Evolutionary conservation across 2,113 vertebrate species (phyloP).

Genomic region (Chloroceryle aenea): DNA sequence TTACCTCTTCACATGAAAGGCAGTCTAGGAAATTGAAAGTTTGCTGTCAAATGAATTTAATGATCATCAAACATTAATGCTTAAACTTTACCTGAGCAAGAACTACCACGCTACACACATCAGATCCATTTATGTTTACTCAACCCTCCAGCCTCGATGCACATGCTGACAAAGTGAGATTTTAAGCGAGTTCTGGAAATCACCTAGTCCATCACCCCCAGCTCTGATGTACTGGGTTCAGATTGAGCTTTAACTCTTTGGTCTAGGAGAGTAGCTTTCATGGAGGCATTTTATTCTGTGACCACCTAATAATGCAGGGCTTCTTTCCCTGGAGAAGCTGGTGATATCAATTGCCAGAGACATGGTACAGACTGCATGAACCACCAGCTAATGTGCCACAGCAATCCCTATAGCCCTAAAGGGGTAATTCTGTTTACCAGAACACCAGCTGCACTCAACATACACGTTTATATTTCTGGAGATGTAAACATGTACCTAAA

Average conservation of each 20-base stretch:
- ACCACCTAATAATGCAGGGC: background rate
- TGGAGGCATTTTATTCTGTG: background rate
- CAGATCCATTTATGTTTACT: background rate
- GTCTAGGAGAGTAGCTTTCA: background rate
- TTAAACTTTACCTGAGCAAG: background rate
- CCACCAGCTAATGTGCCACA: background rate
- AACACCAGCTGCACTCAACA: background rate
- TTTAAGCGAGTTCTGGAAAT: background rate
- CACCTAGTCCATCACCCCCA: background rate
- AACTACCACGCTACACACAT: background rate
- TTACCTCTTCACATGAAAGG: background rate
- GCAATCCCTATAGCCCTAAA: background rate
- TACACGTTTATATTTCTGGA: background rate
- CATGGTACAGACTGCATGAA: background rate
- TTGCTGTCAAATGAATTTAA: background rate
- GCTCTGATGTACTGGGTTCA: background rate
- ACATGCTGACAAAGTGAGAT: background rate
- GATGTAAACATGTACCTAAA: background rate
- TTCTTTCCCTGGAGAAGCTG: background rate
- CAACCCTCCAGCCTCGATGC: background rate
- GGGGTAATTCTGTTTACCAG: background rate
- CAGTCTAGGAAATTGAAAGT: background rate
- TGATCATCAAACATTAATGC: background rate
- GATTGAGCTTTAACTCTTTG: background rate
- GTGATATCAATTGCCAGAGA: background rate